Percentiles rank a stretch among this genome's conserved stretches.
Evolutionary conservation across 2,797 vertebrate genomes (phyloP).

Genomic region (Borostomias antarcticus): DNA sequence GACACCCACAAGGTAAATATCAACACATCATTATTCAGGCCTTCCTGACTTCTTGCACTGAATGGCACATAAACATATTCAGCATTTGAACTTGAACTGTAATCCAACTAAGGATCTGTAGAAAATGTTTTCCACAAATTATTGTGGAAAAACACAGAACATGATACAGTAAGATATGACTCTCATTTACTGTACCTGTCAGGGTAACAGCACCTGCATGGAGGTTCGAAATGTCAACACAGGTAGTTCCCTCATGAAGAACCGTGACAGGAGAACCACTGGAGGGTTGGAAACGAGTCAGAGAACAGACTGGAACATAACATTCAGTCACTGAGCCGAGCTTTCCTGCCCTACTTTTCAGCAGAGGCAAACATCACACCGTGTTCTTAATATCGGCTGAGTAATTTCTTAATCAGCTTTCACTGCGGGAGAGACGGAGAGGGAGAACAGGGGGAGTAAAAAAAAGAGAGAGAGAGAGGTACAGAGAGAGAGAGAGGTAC

Average conservation of each 20-base stretch:
- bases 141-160: too few relatives aligned
- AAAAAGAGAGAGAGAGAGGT: not conserved
- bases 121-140: too few relatives aligned
- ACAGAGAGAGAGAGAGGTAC: not conserved
- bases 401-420: conserved; percentile 59
- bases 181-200: not conserved
- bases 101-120: too few relatives aligned
- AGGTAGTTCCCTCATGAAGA: conserved; percentile 33
- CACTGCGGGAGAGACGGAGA: conserved; percentile 32
- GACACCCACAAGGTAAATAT: conserved; percentile 56
- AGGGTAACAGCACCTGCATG: conserved; percentile 26
- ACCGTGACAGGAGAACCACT: conserved; percentile 32
- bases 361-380: conserved; percentile 47
- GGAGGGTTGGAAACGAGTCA: conserved; percentile 30
- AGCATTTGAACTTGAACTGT: too few relatives aligned
- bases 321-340: conserved; percentile 29
- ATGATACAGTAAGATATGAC: conserved; percentile 11
- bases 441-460: too few relatives aligned
- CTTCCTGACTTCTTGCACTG: conserved; percentile 21
- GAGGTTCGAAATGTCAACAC: conserved; percentile 43
- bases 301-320: conserved; percentile 41
- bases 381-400: conserved; percentile 56
- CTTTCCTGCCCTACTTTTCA: conserved; percentile 39
- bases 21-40: not conserved
- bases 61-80: not conserved